phyloP scores from a whole-genome alignment of 2,797 vertebrate genomes.

The Ciconia nigra region DNA sequence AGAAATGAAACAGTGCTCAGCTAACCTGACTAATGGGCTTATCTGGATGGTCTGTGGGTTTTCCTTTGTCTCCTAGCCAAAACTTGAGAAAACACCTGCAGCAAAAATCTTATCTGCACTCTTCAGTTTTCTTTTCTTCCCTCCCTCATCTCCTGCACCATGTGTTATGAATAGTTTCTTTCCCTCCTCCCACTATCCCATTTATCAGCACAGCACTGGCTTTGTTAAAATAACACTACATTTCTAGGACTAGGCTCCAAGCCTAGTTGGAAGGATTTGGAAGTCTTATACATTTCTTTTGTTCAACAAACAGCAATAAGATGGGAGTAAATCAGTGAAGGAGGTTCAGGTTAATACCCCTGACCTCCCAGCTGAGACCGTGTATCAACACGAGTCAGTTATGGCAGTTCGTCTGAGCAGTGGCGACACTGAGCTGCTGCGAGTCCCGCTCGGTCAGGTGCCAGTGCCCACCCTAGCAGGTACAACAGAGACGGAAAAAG shows the following conservation, averaged over 20 bases:
- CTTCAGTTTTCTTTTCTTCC: constrained; percentile 11
- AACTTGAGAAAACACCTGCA: constrained; percentile 28
- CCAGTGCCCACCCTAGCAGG: neutral
- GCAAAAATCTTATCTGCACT: constrained; percentile 22
- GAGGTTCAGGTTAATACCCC: neutral
- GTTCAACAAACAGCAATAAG: neutral
- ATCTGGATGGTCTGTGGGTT: neutral
- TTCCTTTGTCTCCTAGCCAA: constrained; percentile 19
- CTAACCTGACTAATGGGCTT: constrained; percentile 28
- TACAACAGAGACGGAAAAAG: neutral
- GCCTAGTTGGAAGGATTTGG: neutral
- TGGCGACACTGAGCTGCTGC: neutral
- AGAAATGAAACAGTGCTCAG: constrained; percentile 3
- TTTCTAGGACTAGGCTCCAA: neutral
- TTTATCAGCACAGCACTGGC: neutral
- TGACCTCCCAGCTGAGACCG: neutral
- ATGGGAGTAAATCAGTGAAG: neutral
- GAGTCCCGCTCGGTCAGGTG: neutral
- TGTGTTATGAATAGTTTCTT: constrained; percentile 10
- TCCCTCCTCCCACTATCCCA: neutral
- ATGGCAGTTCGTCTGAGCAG: neutral
- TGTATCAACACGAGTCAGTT: neutral
- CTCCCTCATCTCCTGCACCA: neutral
- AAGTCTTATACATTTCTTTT: neutral
- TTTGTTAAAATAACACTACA: constrained; percentile 6